Percentiles rank a stretch among this genome's conserved stretches.
Conservation (phyloP, 2,888 invertebrate genomes). For the Caenorhabditis sp. region DNA sequence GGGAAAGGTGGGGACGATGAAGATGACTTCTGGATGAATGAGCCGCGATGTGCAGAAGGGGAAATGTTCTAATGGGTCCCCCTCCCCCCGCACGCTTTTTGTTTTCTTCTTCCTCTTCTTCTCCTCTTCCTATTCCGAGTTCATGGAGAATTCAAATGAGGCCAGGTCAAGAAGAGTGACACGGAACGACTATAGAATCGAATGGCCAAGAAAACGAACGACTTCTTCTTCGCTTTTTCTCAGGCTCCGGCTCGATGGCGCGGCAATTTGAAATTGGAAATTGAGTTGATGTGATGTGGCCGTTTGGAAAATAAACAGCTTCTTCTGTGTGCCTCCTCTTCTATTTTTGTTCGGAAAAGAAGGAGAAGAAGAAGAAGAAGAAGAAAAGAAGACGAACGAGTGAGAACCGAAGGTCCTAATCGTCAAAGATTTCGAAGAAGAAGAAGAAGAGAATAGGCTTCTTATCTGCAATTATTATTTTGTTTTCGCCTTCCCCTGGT, state of each 20-base stretch:
- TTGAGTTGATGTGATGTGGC: conserved; percentile 54
- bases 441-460: neutral
- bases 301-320: conserved; percentile 49
- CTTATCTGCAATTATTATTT: neutral
- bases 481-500: neutral
- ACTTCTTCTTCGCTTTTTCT: conserved; percentile 1
- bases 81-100: no score
- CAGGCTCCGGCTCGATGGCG: no score
- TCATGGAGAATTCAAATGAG: conserved; percentile 6
- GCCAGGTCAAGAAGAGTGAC: neutral
- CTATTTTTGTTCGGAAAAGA: conserved; percentile 17
- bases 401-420: conserved; percentile 24
- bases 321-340: no score
- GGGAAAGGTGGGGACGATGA: no score
- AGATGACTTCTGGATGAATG: conserved; percentile 35
- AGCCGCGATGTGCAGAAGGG: conserved; percentile 10
- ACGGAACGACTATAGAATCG: conserved; percentile 2
- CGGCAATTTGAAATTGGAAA: conserved; percentile 52
- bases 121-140: conserved; percentile 21
- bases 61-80: conserved; percentile 35
- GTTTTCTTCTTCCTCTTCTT: no score
- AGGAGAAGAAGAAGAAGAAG: neutral
- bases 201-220: conserved; percentile 20
- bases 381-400: conserved; percentile 29
- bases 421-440: neutral